phyloP scores from a whole-genome alignment of 1,140 invertebrate species.

The Heliconius nattereri region DNA sequence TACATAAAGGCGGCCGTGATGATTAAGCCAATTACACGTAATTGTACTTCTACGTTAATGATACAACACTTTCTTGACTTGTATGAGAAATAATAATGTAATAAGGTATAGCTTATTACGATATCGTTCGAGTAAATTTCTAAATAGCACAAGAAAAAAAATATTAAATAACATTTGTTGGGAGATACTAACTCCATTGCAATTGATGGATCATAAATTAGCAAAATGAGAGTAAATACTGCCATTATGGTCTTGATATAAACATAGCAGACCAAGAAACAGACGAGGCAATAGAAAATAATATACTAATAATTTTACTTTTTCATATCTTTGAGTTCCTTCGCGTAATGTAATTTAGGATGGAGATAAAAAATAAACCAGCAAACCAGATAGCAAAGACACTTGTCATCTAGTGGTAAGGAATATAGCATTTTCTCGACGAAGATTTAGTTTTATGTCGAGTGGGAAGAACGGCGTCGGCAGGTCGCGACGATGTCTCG shows the following conservation, averaged over 20 bases:
- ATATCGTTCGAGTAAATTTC: background rate
- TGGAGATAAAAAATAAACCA: conserved; percentile 25
- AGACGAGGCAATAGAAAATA: conserved; percentile 11
- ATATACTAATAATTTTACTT: conserved; percentile 27
- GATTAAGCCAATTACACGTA: conserved; percentile 54
- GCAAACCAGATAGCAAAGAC: conserved; percentile 27
- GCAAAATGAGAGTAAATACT: background rate
- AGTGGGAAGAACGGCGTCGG: conserved; percentile 63
- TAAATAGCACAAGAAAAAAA: background rate
- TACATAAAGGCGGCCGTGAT: conserved; percentile 38
- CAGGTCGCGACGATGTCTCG: conserved; percentile 63
- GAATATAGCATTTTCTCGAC: conserved; percentile 41
- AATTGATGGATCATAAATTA: background rate
- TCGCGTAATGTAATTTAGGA: conserved; percentile 29
- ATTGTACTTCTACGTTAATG: conserved; percentile 50
- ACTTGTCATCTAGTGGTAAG: conserved; percentile 40
- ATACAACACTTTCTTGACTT: conserved; percentile 46
- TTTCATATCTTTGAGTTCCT: conserved; percentile 17
- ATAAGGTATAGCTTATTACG: background rate
- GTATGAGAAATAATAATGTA: conserved; percentile 25
- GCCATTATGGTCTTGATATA: background rate
- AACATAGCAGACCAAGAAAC: background rate
- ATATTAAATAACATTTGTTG: background rate
- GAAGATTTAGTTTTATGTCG: conserved; percentile 64
- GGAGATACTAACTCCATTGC: background rate